Conservation (phyloP, 2,888 invertebrate species). For the Rhamnusium bicolor region DNA sequence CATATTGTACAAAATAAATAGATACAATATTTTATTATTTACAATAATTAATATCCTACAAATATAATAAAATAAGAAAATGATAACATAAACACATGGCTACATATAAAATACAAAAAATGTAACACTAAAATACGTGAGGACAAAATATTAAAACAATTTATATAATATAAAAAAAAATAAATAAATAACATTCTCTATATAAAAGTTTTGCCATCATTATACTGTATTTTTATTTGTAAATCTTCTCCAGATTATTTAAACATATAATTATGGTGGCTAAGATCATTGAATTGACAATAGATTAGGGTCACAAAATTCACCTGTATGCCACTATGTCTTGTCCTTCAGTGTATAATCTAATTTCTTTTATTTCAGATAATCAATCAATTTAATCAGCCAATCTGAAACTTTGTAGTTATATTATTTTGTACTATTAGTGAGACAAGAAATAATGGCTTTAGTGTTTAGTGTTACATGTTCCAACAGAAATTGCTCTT, state of each 20-base stretch:
- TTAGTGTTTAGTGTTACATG: not conserved
- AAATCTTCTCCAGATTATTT: no score
- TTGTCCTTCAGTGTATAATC: no score
- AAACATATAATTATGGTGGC: not conserved
- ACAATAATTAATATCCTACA: constrained; percentile 3
- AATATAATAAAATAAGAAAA: not conserved
- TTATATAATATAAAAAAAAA: not conserved
- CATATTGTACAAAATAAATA: constrained; percentile 26
- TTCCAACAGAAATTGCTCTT: no score
- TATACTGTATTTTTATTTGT: no score
- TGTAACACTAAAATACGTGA: no score
- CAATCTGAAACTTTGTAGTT: no score
- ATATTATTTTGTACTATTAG: no score
- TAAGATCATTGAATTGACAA: not conserved
- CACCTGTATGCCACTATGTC: no score
- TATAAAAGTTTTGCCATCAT: not conserved
- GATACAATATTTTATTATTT: constrained; percentile 3
- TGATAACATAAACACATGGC: not conserved
- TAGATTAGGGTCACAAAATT: not conserved
- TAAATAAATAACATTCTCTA: not conserved
- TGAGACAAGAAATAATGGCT: not conserved
- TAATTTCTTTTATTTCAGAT: no score
- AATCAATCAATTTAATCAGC: no score
- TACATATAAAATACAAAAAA: not conserved
- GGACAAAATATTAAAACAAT: not conserved